A percentile compares a stretch with the other conserved stretches of the same genome.
Evolutionary conservation across 2,797 vertebrate species (phyloP).

Genomic region (Zalophus californianus): DNA sequence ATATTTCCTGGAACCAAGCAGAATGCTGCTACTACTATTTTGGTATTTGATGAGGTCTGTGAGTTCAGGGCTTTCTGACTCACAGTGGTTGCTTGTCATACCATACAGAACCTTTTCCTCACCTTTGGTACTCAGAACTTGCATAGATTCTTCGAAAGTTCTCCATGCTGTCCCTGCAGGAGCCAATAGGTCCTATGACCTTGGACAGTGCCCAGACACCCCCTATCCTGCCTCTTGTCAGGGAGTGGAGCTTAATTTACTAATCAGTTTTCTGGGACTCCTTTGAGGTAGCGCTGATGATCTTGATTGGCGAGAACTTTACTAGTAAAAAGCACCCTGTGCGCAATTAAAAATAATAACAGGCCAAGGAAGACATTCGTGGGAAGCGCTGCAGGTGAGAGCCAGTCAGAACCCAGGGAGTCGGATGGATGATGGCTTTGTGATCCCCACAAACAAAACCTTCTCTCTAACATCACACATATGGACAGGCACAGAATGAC

Average conservation of each 20-base stretch:
- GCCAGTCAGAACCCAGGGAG: neutral
- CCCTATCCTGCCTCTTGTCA: neutral
- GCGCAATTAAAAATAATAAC: slow-evolving; percentile 69
- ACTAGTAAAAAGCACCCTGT: slow-evolving; percentile 26
- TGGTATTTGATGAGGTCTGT: neutral
- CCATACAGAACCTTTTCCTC: neutral
- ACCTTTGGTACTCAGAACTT: neutral
- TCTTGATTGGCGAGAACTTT: slow-evolving; percentile 26
- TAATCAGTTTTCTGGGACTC: slow-evolving; percentile 9
- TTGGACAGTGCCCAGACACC: neutral
- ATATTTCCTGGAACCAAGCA: neutral
- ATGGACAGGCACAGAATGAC: slow-evolving; percentile 39
- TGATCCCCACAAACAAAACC: neutral
- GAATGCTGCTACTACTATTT: neutral
- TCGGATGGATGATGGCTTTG: slow-evolving; percentile 62
- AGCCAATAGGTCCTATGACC: neutral
- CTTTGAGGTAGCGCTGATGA: slow-evolving; percentile 20
- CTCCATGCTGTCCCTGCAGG: neutral
- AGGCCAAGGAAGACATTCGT: slow-evolving; percentile 39
- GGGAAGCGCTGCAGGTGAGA: neutral
- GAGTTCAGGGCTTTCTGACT: neutral
- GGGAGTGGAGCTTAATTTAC: neutral
- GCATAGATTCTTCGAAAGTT: neutral
- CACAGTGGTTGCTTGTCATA: neutral
- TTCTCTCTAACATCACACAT: neutral